Conservation (phyloP, 2,113 vertebrate genomes). For the Anser cygnoides region DNA sequence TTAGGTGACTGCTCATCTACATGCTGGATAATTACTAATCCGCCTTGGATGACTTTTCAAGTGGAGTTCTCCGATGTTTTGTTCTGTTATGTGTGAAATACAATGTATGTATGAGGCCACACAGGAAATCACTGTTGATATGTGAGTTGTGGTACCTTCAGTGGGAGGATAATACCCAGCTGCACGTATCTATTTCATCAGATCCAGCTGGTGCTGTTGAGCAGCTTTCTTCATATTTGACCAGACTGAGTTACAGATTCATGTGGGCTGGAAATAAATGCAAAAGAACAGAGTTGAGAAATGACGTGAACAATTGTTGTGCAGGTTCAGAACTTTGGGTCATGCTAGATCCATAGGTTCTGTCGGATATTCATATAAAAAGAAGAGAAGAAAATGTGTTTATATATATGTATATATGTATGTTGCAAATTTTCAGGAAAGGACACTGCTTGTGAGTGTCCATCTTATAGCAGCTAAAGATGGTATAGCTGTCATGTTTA, state of each 20-base stretch:
- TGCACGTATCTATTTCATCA: constrained; percentile 20
- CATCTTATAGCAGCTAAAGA: not conserved
- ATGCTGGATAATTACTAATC: not conserved
- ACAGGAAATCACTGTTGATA: constrained; percentile 15
- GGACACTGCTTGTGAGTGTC: not conserved
- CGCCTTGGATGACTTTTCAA: not conserved
- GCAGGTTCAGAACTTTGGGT: not conserved
- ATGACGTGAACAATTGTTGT: not conserved
- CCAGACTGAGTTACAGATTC: constrained; percentile 9
- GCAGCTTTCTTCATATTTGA: constrained; percentile 11
- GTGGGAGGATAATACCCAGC: constrained; percentile 48
- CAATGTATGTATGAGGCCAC: not conserved
- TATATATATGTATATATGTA: too few species aligned
- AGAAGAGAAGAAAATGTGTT: not conserved
- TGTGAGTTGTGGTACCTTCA: constrained; percentile 24
- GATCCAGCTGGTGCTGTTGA: constrained; percentile 51
- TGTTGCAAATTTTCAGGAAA: not conserved
- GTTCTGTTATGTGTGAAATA: not conserved
- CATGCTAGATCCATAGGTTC: not conserved
- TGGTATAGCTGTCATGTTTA: not conserved
- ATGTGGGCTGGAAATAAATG: constrained; percentile 32
- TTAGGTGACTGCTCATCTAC: not conserved
- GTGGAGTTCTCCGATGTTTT: constrained; percentile 1
- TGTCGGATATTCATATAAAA: not conserved
- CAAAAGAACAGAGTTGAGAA: constrained; percentile 49